A percentile compares a stretch with the other conserved stretches of the same genome.
These are phyloP conservation scores for Rhorus exstirpatorius DNA, from an alignment of 2,888 invertebrate genomes.

Conservation along the genomic window DNA sequence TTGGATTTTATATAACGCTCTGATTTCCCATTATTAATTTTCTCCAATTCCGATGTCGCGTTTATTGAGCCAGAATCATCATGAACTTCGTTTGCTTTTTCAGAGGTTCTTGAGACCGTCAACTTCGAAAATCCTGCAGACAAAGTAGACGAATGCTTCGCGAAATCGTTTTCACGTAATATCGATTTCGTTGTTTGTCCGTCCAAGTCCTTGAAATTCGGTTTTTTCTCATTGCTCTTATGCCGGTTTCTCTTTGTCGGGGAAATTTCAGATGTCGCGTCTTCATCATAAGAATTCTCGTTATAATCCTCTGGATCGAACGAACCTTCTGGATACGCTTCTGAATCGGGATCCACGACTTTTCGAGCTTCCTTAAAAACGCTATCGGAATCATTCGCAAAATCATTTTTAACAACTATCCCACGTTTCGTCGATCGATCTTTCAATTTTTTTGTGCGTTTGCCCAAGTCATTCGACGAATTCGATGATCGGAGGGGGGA, in stretches of 20 bases:
- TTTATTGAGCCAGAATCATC: background rate
- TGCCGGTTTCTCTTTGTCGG: background rate
- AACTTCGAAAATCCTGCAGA: background rate
- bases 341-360: conserved; percentile 48
- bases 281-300: conserved; percentile 1
- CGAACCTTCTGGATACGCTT: conserved; percentile 58
- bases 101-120: background rate
- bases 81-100: background rate
- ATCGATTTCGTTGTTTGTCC: background rate
- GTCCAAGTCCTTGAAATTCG: background rate
- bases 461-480: too few species aligned
- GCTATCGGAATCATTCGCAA: background rate
- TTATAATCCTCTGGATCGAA: background rate
- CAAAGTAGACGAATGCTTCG: background rate
- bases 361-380: conserved; percentile 11
- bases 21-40: background rate
- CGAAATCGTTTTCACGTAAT: background rate
- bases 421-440: background rate
- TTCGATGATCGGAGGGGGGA: background rate
- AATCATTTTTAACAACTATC: background rate
- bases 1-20: background rate
- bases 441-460: too few species aligned
- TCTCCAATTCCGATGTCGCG: background rate
- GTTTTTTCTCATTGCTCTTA: background rate
- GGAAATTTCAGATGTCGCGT: background rate